Base-by-base conservation (phyloP, 2,888 invertebrate genomes). In the Petrophora chlorosata region DNA sequence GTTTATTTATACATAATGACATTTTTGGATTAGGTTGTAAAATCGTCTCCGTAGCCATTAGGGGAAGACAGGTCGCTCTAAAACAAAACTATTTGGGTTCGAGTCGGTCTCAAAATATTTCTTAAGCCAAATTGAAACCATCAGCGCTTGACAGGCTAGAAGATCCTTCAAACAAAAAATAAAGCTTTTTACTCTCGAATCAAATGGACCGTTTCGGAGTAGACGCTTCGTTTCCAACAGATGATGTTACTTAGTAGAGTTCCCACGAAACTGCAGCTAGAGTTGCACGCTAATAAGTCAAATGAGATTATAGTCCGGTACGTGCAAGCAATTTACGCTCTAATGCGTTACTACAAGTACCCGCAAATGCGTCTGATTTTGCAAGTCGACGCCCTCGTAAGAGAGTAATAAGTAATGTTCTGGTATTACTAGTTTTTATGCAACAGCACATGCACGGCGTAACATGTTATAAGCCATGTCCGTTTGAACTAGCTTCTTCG, bases 321-420 rank as follows among this genome's bases (percentile, higher is more conserved):
- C 64, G 69, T 72, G 76, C 67, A 70, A 64, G 64, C 74, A 84
- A 82, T 82, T 86, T 81, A 83, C 76, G 80, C 83, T 73, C 80
- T 76, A 81, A 77, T 82, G 79, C 74, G 70, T 73, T 76, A 71
- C 69, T 72, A 71, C 73, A 76, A 64, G 59, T 64, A 63, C 81
- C 82, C 79, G 74, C 82, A 81, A 80, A 79, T 73, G 72, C 70
- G 72, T 70, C 70, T 76, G 68, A 80, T 82, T 78, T 77, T 56
- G 59, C 59, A 61, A 50, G 44, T 44, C 33, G 13, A 34, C 65
- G 55, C 56, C 60, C 32, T 43, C 30, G 46, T 49, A 58, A 63
- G 56, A 48, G 52, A 48, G 51, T 54, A 60, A 48, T 53, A 40
- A 34, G 29, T 35, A 49, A 45, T 41, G 38, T 38, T 53, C 40